These are phyloP conservation scores for Cylloceria caligata DNA, from an alignment of 2,888 invertebrate species.

Conservation along the genomic window DNA sequence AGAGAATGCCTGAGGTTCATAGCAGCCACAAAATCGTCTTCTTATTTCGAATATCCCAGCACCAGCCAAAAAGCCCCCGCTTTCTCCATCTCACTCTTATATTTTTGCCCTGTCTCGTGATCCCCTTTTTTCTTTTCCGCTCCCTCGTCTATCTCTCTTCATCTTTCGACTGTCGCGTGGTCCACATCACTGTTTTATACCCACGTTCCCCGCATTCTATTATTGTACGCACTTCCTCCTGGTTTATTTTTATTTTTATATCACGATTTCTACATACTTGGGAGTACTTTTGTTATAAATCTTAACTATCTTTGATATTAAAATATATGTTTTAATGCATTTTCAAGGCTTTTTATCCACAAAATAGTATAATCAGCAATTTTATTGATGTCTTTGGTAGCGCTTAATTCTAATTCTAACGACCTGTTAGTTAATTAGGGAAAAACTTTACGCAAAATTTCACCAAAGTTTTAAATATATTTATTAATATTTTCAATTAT, in stretches of 20 bases:
- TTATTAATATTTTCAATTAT: too few relatives aligned
- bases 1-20: background rate
- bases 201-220: slow-evolving; percentile 74
- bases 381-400: too few relatives aligned
- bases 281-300: background rate
- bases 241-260: slow-evolving; percentile 75
- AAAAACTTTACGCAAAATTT: too few relatives aligned
- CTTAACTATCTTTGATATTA: background rate
- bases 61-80: slow-evolving; percentile 29
- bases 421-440: too few relatives aligned
- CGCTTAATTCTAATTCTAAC: too few relatives aligned
- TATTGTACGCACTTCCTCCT: slow-evolving; percentile 80
- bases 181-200: slow-evolving; percentile 58
- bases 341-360: too few relatives aligned
- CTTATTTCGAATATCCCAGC: background rate
- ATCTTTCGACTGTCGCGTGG: background rate
- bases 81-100: slow-evolving; percentile 11
- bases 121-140: background rate
- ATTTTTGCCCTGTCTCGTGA: slow-evolving; percentile 28
- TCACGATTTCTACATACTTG: background rate
- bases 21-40: background rate
- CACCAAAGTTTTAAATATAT: too few relatives aligned
- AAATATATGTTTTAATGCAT: too few relatives aligned
- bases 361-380: too few relatives aligned
- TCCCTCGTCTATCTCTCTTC: too few relatives aligned